Conservation (phyloP, 2,797 vertebrate species). For the Halcyon badia region DNA sequence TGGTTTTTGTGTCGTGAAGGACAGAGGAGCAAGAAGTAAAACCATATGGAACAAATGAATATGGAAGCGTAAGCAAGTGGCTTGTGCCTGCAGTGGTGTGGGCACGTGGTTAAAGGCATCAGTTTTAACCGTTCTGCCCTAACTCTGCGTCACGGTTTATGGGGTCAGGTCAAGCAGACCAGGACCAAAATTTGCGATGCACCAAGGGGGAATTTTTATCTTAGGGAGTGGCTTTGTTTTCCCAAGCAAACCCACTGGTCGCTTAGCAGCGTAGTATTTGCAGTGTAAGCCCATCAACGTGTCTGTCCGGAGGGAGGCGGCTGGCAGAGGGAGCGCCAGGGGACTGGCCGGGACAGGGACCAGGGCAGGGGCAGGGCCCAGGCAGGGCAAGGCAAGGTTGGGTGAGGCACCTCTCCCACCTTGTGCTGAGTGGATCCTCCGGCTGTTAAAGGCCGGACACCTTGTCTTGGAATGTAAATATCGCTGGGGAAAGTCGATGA, state of each 20-base stretch:
- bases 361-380: neutral
- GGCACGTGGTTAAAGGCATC: neutral
- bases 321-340: neutral
- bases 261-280: neutral
- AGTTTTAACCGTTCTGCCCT: neutral
- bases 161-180: neutral
- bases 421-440: fast-evolving
- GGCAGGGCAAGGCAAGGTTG: neutral
- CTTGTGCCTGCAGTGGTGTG: neutral
- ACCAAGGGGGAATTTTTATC: fast-evolving
- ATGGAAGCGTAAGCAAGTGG: neutral
- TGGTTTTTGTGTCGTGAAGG: neutral
- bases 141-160: neutral
- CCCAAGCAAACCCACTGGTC: neutral
- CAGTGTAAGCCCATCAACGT: fast-evolving
- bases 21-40: conserved; percentile 14
- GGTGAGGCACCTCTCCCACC: neutral
- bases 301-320: neutral
- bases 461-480: fast-evolving
- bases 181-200: neutral
- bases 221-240: neutral
- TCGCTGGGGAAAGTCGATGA: neutral
- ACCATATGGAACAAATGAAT: neutral
- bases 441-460: neutral
- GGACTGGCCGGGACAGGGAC: neutral